These are phyloP conservation scores for Nemotelus nigrinus DNA, from an alignment of 2,888 invertebrate species.

Conservation along the genomic window DNA sequence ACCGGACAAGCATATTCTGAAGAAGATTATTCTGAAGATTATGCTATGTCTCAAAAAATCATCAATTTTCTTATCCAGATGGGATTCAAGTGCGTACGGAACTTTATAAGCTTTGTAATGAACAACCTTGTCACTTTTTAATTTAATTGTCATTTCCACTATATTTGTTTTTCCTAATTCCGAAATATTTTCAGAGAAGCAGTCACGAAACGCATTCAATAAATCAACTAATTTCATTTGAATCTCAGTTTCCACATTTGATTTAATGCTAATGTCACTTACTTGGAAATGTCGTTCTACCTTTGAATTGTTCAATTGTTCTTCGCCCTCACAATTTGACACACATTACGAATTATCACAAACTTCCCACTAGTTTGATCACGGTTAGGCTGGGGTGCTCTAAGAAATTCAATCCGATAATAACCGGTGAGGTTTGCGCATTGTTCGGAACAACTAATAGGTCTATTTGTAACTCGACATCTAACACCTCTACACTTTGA, in stretches of 20 bases:
- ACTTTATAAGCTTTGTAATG: constrained; percentile 1
- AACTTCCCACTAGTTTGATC: background rate
- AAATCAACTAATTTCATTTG: background rate
- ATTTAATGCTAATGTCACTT: background rate
- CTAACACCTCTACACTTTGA: background rate
- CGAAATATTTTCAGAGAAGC: constrained; percentile 3
- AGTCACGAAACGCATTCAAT: background rate
- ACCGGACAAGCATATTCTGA: background rate
- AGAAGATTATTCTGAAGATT: background rate
- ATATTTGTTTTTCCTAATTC: constrained; percentile 3
- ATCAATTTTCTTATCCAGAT: background rate
- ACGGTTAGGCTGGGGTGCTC: background rate
- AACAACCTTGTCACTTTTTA: no score
- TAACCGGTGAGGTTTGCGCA: no score
- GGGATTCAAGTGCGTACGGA: background rate
- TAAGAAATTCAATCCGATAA: constrained; percentile 5
- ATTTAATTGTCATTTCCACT: background rate
- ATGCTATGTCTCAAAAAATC: background rate
- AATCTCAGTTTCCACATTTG: background rate
- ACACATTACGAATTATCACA: background rate
- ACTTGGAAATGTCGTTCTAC: background rate
- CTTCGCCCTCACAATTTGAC: background rate
- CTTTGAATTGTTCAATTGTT: background rate
- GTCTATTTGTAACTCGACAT: background rate
- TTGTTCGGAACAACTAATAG: constrained; percentile 5